These are phyloP conservation scores for Anabacerthia variegaticeps DNA, from an alignment of 2,797 vertebrate species.

Conservation along the genomic window DNA sequence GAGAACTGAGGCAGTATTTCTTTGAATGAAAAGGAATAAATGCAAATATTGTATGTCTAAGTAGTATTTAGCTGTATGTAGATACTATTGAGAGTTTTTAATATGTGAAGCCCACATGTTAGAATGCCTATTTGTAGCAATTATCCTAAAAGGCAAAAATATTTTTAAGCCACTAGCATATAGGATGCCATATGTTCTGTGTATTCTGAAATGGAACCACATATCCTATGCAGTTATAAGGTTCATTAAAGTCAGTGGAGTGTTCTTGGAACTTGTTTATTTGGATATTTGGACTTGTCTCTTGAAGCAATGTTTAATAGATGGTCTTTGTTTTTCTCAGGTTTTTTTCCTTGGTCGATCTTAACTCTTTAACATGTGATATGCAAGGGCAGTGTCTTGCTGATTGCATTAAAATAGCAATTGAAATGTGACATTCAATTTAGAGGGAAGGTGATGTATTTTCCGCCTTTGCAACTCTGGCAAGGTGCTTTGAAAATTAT, in stretches of 20 bases:
- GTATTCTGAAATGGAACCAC: background rate
- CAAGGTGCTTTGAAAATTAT: background rate
- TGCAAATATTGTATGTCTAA: background rate
- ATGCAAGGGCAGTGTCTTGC: background rate
- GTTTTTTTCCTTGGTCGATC: background rate
- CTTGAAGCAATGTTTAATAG: background rate
- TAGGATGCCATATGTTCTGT: background rate
- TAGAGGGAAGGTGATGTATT: background rate
- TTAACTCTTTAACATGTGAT: background rate
- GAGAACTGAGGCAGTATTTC: background rate
- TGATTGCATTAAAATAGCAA: background rate
- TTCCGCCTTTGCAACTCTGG: background rate
- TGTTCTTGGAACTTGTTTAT: background rate
- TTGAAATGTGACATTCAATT: background rate
- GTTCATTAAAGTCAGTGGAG: background rate
- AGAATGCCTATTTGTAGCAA: background rate
- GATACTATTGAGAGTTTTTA: background rate
- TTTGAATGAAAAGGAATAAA: background rate
- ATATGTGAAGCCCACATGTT: background rate
- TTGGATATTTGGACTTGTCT: background rate
- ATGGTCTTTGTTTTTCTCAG: background rate
- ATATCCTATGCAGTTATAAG: background rate
- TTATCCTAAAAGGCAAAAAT: background rate
- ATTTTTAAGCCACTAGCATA: background rate
- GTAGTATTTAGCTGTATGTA: background rate